Evolutionary conservation across 2,113 vertebrate genomes (phyloP).

Genomic region (Apteryx mantelli): DNA sequence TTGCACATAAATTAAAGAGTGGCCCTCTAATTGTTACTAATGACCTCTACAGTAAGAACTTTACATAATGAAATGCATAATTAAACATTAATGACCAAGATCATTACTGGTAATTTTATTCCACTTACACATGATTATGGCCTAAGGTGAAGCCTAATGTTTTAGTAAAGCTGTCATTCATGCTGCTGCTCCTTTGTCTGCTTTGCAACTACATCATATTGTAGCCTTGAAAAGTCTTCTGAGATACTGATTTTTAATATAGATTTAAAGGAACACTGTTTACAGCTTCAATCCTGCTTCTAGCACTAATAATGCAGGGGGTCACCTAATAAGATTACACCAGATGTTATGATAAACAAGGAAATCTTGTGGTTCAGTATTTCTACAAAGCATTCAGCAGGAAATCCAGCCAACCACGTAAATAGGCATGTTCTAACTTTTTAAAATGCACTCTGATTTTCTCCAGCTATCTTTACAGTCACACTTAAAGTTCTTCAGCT

Average conservation of each 20-base stretch:
- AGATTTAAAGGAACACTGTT: not conserved
- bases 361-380: not conserved
- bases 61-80: slow-evolving; percentile 76
- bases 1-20: slow-evolving; percentile 68
- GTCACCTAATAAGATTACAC: not conserved
- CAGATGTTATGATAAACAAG: not conserved
- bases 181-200: slow-evolving; percentile 10
- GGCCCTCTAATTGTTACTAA: slow-evolving; percentile 71
- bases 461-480: not conserved
- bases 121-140: slow-evolving; percentile 59
- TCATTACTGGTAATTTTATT: slow-evolving; percentile 64
- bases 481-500: not conserved
- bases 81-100: slow-evolving; percentile 74
- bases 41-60: slow-evolving; percentile 66
- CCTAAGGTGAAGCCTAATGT: slow-evolving; percentile 56
- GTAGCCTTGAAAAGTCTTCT: slow-evolving; percentile 1
- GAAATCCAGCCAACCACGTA: not conserved
- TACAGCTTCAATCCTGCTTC: not conserved
- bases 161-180: slow-evolving; percentile 36
- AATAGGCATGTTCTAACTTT: not conserved
- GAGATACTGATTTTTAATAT: slow-evolving; percentile 7
- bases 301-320: not conserved
- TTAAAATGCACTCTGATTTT: not conserved
- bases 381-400: not conserved
- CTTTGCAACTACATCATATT: not conserved